Evolutionary conservation across 2,888 invertebrate species (phyloP).

Genomic region (Arctia plantaginis): DNA sequence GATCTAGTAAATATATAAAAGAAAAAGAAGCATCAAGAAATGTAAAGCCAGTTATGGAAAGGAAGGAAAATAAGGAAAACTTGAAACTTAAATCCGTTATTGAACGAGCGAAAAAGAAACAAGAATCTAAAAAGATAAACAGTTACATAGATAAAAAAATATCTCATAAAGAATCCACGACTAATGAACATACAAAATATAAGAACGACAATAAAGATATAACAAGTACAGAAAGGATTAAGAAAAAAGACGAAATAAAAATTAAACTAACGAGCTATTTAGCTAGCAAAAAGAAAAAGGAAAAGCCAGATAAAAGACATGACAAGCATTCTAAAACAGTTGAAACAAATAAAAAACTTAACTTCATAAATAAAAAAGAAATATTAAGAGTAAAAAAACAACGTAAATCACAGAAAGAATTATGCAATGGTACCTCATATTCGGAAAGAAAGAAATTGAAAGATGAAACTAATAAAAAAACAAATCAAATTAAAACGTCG

Average conservation of each 20-base stretch:
- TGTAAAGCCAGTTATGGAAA: background rate
- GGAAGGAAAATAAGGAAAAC: background rate
- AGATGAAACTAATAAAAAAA: background rate
- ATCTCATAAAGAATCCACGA: background rate
- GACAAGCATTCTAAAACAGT: background rate
- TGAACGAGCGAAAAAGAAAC: background rate
- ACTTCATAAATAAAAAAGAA: background rate
- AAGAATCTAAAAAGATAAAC: background rate
- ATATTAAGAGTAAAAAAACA: constrained; percentile 1
- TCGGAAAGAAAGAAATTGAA: background rate
- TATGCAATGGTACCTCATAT: background rate
- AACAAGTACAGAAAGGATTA: background rate
- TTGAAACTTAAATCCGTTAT: constrained; percentile 1
- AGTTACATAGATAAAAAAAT: background rate
- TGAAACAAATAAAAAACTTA: constrained; percentile 1
- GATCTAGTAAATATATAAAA: background rate
- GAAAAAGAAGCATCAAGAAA: background rate
- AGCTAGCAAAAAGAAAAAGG: background rate
- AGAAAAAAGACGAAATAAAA: constrained; percentile 7
- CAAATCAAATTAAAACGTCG: background rate
- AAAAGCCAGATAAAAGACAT: background rate
- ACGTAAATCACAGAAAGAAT: constrained; percentile 1
- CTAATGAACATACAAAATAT: background rate
- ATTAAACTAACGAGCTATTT: background rate
- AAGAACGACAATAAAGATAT: background rate